Conservation (phyloP, 1,140 invertebrate species). For the Drosophila rhopaloa region DNA sequence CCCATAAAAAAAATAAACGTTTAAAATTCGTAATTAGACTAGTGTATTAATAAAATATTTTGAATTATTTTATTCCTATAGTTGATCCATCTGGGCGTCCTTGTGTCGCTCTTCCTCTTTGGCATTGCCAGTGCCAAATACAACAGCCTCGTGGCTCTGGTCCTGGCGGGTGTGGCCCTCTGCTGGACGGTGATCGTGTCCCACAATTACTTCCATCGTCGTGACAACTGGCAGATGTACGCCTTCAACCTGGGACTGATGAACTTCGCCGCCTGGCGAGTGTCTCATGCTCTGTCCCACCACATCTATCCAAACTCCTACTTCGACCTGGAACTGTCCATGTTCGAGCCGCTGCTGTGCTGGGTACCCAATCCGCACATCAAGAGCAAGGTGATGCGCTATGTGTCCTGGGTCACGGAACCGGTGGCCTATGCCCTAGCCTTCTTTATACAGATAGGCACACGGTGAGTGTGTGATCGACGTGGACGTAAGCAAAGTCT, state of each 20-base stretch:
- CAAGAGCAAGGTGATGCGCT: conserved; percentile 80
- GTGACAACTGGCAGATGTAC: conserved; percentile 93
- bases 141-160: conserved; percentile 83
- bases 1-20: too few species aligned
- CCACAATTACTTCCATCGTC: conserved; percentile 94
- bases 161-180: conserved; percentile 86
- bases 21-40: too few species aligned
- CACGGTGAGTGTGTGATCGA: conserved; percentile 62
- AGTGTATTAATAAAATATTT: too few species aligned
- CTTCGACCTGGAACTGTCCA: conserved; percentile 90
- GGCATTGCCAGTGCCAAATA: conserved; percentile 86
- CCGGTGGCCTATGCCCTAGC: conserved; percentile 86
- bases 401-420: conserved; percentile 85
- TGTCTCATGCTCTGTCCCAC: conserved; percentile 91
- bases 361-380: conserved; percentile 87
- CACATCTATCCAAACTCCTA: conserved; percentile 93
- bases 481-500: background rate
- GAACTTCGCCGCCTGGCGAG: conserved; percentile 89
- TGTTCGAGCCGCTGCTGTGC: conserved; percentile 89
- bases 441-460: conserved; percentile 71
- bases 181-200: conserved; percentile 86
- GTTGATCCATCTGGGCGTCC: conserved; percentile 80
- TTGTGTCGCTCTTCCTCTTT: conserved; percentile 85
- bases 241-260: conserved; percentile 90
- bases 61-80: conserved; percentile 1